phyloP scores from a whole-genome alignment of 2,888 invertebrate species.

The Drosophila anomalata region DNA sequence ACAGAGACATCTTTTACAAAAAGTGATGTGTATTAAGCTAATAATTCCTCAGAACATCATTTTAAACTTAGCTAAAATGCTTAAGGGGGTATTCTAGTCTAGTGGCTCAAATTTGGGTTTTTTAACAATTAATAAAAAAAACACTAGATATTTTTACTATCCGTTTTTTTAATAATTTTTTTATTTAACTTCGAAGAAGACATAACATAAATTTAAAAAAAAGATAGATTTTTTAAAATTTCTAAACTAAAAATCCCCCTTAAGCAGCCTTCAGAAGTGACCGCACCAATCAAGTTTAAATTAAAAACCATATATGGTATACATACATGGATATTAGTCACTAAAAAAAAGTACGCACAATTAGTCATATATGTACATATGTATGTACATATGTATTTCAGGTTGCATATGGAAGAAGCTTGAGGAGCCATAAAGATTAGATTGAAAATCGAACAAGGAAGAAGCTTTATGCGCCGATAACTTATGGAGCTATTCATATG shows the following conservation, averaged over 20 bases:
- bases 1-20: too few relatives aligned
- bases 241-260: background rate
- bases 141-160: too few relatives aligned
- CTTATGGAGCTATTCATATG: background rate
- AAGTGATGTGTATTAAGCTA: too few relatives aligned
- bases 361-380: constrained; percentile 18
- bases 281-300: background rate
- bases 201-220: too few relatives aligned
- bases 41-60: too few relatives aligned
- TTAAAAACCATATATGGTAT: background rate
- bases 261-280: background rate
- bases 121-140: too few relatives aligned
- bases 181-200: too few relatives aligned
- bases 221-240: too few relatives aligned
- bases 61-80: too few relatives aligned
- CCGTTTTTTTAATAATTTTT: too few relatives aligned
- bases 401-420: constrained; percentile 4
- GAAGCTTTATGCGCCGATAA: constrained; percentile 6
- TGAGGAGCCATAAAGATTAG: constrained; percentile 13
- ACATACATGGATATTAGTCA: background rate
- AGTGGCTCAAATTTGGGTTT: too few relatives aligned
- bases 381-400: too few relatives aligned
- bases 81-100: background rate
- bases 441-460: constrained; percentile 33
- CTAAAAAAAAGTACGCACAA: background rate